Evolutionary conservation across 35 echinoderm and acorn worm genomes (phyloP).

Genomic region (Patiria miniata): DNA sequence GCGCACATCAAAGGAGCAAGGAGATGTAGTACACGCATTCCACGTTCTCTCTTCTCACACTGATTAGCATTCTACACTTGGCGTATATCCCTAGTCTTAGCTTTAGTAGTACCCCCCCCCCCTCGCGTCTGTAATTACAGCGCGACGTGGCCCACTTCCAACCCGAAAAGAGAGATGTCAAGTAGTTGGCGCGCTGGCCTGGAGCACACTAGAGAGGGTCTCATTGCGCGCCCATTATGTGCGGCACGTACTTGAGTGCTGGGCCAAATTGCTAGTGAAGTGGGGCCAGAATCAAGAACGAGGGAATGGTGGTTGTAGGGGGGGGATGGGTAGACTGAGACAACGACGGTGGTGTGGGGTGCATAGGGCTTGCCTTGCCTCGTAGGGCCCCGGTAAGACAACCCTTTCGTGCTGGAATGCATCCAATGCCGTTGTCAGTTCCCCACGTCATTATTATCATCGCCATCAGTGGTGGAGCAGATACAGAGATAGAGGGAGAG

Average conservation of each 20-base stretch:
- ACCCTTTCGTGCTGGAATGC: background rate
- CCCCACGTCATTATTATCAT: no score
- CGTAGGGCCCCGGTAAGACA: background rate
- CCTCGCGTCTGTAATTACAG: slow-evolving; percentile 23
- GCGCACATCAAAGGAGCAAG: background rate
- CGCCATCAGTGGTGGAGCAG: background rate
- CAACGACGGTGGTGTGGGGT: background rate
- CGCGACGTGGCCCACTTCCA: slow-evolving; percentile 26
- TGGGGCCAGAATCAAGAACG: slow-evolving; percentile 8
- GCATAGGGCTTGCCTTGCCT: slow-evolving; percentile 12
- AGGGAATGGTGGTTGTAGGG: no score
- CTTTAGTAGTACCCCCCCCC: background rate
- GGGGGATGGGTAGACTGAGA: no score
- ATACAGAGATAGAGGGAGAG: background rate
- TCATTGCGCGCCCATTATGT: slow-evolving; percentile 27
- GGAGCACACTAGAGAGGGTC: slow-evolving; percentile 9
- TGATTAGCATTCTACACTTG: slow-evolving; percentile 20
- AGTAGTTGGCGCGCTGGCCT: slow-evolving; percentile 15
- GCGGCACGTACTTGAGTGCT: slow-evolving; percentile 29
- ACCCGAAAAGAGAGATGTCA: slow-evolving; percentile 30
- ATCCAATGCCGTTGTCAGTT: no score
- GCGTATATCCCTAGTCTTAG: background rate
- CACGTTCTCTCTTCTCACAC: background rate
- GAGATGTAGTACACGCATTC: background rate
- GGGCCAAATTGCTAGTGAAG: slow-evolving; percentile 22